Base-by-base conservation (phyloP, 1,140 invertebrate genomes). In the Telenomus remus region DNA sequence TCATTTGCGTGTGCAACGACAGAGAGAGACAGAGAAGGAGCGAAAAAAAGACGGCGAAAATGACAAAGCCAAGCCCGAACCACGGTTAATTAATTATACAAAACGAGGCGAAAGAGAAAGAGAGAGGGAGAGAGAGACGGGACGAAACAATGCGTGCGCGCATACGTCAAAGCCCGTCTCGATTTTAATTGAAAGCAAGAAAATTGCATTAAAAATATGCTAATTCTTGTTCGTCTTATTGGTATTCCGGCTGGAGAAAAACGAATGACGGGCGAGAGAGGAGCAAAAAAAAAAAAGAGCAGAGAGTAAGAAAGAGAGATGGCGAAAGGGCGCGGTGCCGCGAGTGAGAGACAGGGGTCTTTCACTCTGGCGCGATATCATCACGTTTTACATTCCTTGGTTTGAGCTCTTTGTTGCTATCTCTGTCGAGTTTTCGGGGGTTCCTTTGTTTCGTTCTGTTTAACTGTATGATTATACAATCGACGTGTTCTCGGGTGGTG, bases 401-500 rank as follows among this genome's bases (percentile, higher is more conserved):
- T 27, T 72, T 50, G 74, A 47, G 44, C 49, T 64, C 68, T 61
- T 56, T 66, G 55, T 60, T 50, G 37, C 69, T 4, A n/a, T 16
- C 27, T 16, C 7, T 8, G 27, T 4, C 33, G 37, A 3, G 9
- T 53, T 27, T 27, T 27, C 19, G 19, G 19, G 19, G 19, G 1
- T 39, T 53, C 49, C 48, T 55, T 55, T 54, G 60, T 64, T 77
- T 70, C 78, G 60, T 72, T 55, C 63, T 59, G 69, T 68, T 71
- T 46, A 56, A 12, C 72, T 27, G 19, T 27, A 59, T 73, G 77
- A 84, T 83, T 83, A 84, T 81, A 83, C 74, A 79, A 80, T 81
- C 80, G 72, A 68, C 63, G 59, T 49, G 49, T 59, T 61, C 37
- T 51, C 39, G 53, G 46, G 47, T 61, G 47, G 48, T 46, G 63